phyloP scores from a whole-genome alignment of 2,888 invertebrate species.

The Elegia similella region DNA sequence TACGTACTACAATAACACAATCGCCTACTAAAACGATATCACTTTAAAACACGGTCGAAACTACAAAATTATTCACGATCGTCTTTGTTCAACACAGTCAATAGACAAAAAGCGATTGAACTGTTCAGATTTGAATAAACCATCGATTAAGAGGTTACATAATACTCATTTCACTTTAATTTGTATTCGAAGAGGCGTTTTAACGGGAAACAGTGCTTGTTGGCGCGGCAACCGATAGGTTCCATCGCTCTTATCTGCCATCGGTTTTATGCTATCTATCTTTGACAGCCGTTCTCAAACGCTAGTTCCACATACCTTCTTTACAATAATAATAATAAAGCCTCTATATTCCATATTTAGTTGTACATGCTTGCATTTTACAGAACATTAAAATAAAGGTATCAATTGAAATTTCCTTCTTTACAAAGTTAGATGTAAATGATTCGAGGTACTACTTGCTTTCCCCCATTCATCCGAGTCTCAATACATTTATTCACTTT shows the following conservation, averaged over 20 bases:
- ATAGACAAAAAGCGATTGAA: conserved; percentile 3
- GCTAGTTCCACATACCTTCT: no score
- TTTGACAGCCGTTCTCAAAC: neutral
- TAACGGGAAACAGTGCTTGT: conserved; percentile 4
- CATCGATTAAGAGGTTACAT: conserved; percentile 6
- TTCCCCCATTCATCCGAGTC: no score
- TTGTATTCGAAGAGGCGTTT: conserved; percentile 4
- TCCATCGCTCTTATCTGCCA: neutral
- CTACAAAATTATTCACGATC: conserved; percentile 6
- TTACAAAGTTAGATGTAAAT: no score
- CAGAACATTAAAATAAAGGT: no score
- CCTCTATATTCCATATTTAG: no score
- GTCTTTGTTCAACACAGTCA: conserved; percentile 6
- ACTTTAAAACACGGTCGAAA: neutral
- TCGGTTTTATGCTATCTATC: neutral
- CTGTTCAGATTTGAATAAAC: conserved; percentile 1
- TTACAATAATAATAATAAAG: no score
- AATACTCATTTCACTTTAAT: conserved; percentile 3
- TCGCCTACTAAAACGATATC: neutral
- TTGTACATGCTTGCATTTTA: no score
- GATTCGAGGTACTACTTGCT: no score
- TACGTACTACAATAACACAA: neutral
- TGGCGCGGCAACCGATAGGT: no score
- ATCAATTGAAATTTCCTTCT: no score
- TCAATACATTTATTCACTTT: no score